Evolutionary conservation across 1,140 invertebrate species (phyloP), one percentile per base, ranked within the genome.

Genomic region (Dermatophagoides farinae): DNA sequence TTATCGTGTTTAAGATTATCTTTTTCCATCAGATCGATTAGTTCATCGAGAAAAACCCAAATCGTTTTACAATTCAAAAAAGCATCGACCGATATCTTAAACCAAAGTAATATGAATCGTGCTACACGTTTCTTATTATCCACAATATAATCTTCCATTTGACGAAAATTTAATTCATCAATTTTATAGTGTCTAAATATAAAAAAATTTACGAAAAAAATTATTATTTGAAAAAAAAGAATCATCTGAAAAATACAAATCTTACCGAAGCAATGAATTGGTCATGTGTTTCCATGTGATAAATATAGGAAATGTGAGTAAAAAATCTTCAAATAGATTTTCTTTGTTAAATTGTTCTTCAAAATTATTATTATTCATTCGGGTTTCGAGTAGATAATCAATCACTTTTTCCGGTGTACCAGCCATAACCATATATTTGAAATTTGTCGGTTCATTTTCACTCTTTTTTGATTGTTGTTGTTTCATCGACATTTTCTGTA

Each of bases 331-430:
- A 44, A 88, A 73, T 68, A 86, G 85, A 37, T 47, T 61, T 38
- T 40, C 43, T 10, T 60, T 41, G 20, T 60, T 43, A 16, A 44
- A 46, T 12, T 60, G 23, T 18, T 62, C 53, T n/a, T 31, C 22
- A 31, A 62, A 22, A 14, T 46, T 25, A 37, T 43, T 10, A 25
- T 40, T 38, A 40, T 63, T 52, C 62, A 87, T 75, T 64, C 84
- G 74, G 22, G 85, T 88, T 70, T 90, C 86, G 57, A 89, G 72
- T 20, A 89, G 74, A 72, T 88, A 83, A 72, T 89, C 86, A 62
- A 89, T 71, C 79, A 88, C 88, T 71, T 89, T 89, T 68, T 84
- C 81, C 23, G 86, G 82, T 46, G 84, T 85, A 40, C 86, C 87
- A 60, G 86, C 83, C 82, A 89, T 87, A 40, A 89, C 85, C 66